Evolutionary conservation across 2,797 vertebrate species (phyloP).

Genomic region (Intellagama lesueurii): DNA sequence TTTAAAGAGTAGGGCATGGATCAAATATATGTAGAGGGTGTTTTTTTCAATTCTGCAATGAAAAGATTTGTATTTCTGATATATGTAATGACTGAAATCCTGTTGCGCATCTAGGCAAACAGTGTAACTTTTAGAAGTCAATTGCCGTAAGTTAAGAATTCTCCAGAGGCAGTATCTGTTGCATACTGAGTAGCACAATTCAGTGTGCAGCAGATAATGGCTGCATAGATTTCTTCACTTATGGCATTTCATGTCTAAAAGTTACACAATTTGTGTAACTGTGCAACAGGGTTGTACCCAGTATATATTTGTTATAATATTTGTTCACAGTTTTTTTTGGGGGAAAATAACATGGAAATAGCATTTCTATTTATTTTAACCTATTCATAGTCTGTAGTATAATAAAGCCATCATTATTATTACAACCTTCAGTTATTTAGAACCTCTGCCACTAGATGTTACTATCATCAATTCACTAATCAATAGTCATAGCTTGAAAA

Average conservation of each 20-base stretch:
- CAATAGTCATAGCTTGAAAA: background rate
- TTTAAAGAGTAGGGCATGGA: conserved; percentile 16
- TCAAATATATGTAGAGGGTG: conserved; percentile 15
- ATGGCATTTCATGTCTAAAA: too few species aligned
- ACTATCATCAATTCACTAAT: conserved; percentile 11
- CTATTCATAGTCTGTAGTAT: background rate
- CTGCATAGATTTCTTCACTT: too few species aligned
- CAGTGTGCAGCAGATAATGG: too few species aligned
- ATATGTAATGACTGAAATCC: background rate
- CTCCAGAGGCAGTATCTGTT: too few species aligned
- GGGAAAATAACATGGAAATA: background rate
- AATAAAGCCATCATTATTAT: background rate
- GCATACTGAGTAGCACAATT: too few species aligned
- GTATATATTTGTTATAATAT: background rate
- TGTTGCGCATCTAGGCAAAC: too few species aligned
- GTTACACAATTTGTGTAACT: too few species aligned
- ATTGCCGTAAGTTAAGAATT: too few species aligned
- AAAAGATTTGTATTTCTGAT: conserved; percentile 28
- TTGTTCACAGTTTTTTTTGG: background rate
- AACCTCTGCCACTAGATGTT: background rate
- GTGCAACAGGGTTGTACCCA: too few species aligned
- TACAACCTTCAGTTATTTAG: background rate
- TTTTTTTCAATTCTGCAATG: conserved; percentile 33
- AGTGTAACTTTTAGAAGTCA: too few species aligned
- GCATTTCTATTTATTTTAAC: background rate